A percentile compares a stretch with the other conserved stretches of the same genome.
Conservation (phyloP, 2,888 invertebrate species). For the Cecidostiba fungosa region DNA sequence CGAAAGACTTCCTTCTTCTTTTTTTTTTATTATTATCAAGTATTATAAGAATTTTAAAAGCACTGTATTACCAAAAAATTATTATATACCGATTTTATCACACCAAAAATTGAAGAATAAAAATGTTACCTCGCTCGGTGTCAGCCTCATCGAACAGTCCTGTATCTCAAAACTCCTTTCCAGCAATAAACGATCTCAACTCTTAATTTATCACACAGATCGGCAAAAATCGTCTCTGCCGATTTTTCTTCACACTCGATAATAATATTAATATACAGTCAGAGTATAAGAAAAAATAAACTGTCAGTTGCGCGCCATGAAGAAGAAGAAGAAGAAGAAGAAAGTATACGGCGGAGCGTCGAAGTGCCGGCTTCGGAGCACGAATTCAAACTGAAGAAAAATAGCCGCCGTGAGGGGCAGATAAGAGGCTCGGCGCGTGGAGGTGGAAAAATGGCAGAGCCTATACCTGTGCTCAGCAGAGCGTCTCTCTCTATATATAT, state of each 20-base stretch:
- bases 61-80: too few species aligned
- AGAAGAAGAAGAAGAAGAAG: neutral
- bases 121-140: constrained; percentile 71
- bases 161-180: neutral
- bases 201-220: neutral
- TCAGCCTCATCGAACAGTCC: constrained; percentile 70
- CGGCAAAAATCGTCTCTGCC: neutral
- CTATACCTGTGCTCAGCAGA: neutral
- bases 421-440: constrained; percentile 57
- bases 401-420: constrained; percentile 52
- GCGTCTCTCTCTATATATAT: too few species aligned
- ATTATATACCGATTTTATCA: neutral
- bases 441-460: constrained; percentile 65
- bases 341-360: constrained; percentile 3
- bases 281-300: neutral
- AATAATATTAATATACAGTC: neutral
- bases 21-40: too few species aligned
- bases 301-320: constrained; percentile 37
- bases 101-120: neutral
- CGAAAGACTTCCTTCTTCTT: too few species aligned
- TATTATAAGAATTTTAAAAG: too few species aligned
- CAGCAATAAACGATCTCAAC: too few species aligned
- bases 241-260: neutral
- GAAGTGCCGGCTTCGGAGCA: constrained; percentile 63
- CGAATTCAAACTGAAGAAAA: constrained; percentile 67